Percentiles rank a stretch among this genome's conserved stretches.
Conservation (phyloP, 2,888 invertebrate species). For the Ennomos fuscantarius region DNA sequence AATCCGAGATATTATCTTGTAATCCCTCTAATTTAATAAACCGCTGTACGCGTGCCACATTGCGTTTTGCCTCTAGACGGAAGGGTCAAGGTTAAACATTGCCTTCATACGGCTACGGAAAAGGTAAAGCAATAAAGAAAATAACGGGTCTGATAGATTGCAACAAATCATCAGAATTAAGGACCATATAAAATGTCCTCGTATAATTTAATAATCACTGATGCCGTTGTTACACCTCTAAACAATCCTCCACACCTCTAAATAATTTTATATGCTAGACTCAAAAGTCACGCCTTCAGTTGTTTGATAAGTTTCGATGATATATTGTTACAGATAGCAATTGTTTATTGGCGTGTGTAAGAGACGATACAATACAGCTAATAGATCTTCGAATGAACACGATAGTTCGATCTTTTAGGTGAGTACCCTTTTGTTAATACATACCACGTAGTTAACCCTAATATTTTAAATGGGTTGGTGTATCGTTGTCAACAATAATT, state of each 20-base stretch:
- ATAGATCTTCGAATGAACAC: slow-evolving; percentile 98
- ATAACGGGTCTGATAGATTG: slow-evolving; percentile 44
- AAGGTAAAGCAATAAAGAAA: slow-evolving; percentile 48
- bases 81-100: slow-evolving; percentile 59
- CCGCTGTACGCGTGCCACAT: slow-evolving; percentile 46
- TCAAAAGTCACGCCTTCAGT: slow-evolving; percentile 28
- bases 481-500: no score
- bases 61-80: slow-evolving; percentile 48
- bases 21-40: slow-evolving; percentile 58
- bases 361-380: slow-evolving; percentile 97
- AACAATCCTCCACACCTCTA: slow-evolving; percentile 16
- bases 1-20: slow-evolving; percentile 50
- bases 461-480: no score
- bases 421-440: not conserved
- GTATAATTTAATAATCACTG: slow-evolving; percentile 56
- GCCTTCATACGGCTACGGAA: slow-evolving; percentile 49
- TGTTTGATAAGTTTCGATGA: slow-evolving; percentile 30
- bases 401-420: slow-evolving; percentile 94
- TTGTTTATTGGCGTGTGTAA: slow-evolving; percentile 95
- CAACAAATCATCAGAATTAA: slow-evolving; percentile 49
- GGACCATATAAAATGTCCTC: slow-evolving; percentile 46
- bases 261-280: not conserved
- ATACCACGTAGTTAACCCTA: no score
- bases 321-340: slow-evolving; percentile 90
- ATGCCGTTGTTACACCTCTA: slow-evolving; percentile 19